Evolutionary conservation across 2,797 vertebrate species (phyloP).

Genomic region (Gorsachius magnificus): DNA sequence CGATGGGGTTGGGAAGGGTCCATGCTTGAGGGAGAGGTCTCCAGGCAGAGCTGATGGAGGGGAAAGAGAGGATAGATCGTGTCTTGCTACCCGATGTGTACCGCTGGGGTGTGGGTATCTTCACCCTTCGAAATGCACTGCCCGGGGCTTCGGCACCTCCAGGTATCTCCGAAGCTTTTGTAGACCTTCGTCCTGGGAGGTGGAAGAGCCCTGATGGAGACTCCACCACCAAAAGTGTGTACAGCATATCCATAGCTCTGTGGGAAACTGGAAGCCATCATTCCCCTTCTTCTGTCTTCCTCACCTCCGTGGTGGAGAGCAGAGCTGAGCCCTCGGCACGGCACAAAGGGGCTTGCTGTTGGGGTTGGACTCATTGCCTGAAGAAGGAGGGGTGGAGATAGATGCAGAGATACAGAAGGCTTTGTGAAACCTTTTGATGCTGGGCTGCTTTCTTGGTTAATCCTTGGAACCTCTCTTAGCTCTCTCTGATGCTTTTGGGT

Average conservation of each 20-base stretch:
- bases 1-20: not conserved
- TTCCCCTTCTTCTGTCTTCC: not conserved
- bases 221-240: not conserved
- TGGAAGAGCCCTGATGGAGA: not conserved
- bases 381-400: not conserved
- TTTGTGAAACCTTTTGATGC: not conserved
- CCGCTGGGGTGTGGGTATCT: not conserved
- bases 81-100: not conserved
- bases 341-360: not conserved
- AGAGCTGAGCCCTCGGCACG: not conserved
- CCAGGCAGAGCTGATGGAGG: not conserved
- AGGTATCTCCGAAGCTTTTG: not conserved
- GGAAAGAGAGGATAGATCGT: not conserved
- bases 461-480: not conserved
- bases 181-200: not conserved
- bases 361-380: not conserved
- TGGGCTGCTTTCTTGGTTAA: not conserved
- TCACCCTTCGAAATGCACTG: not conserved
- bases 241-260: not conserved
- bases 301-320: not conserved
- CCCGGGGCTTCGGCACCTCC: not conserved
- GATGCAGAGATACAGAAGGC: not conserved
- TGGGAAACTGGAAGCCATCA: not conserved
- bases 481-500: not conserved
- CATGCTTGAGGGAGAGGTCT: fast-evolving